These are phyloP conservation scores for Agelastica alni DNA, from an alignment of 2,888 invertebrate species.

Conservation along the genomic window DNA sequence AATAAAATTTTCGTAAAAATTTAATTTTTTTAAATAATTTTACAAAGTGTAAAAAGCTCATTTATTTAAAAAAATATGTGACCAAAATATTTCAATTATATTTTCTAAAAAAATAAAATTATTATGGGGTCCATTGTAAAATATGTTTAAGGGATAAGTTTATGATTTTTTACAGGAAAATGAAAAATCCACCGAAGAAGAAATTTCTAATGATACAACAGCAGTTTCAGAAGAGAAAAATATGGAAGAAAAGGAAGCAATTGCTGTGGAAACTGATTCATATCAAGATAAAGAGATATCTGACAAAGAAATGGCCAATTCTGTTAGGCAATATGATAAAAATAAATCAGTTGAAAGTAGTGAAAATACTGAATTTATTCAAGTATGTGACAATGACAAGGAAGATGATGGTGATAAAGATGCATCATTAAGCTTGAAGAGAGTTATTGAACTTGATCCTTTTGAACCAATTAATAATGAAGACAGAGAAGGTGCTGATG, in stretches of 20 bases:
- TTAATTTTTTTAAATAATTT: no score
- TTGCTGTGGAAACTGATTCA: not conserved
- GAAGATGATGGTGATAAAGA: no score
- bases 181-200: not conserved
- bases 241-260: not conserved
- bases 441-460: no score
- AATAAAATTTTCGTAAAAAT: no score
- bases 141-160: no score
- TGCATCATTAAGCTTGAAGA: no score
- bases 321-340: conserved; percentile 36
- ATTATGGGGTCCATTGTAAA: no score
- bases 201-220: not conserved
- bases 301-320: conserved; percentile 17
- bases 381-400: conserved; percentile 43
- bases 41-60: no score
- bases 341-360: conserved; percentile 28
- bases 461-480: conserved; percentile 44
- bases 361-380: conserved; percentile 43
- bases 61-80: no score
- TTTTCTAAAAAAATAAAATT: not conserved
- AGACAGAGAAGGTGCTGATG: conserved; percentile 63
- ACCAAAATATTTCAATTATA: no score
- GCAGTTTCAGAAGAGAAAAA: not conserved
- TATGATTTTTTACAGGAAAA: no score
- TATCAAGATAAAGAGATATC: not conserved